Conservation (phyloP, 2,113 vertebrate genomes). For the Pundamilia nyererei region DNA sequence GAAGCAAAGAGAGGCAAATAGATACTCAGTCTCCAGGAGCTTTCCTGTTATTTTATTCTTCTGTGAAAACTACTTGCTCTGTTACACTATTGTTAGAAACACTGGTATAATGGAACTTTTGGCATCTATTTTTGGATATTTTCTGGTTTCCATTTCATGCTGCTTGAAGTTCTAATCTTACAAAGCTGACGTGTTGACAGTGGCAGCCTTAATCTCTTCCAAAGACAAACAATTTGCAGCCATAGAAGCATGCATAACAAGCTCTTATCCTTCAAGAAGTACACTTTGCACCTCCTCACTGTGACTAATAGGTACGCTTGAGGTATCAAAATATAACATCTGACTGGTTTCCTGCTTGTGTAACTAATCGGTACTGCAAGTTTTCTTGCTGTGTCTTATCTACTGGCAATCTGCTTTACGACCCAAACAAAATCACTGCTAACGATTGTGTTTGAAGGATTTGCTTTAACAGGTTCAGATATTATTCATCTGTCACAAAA, state of each 20-base stretch:
- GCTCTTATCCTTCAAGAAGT: not conserved
- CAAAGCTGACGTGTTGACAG: slow-evolving; percentile 1
- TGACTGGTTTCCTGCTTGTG: not conserved
- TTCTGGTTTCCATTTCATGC: slow-evolving; percentile 3
- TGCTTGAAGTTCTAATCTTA: not conserved
- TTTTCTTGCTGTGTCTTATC: not conserved
- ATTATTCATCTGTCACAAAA: not conserved
- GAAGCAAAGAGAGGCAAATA: not conserved
- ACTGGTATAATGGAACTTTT: not conserved
- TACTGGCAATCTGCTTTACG: not conserved
- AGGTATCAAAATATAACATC: not conserved
- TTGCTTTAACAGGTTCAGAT: not conserved
- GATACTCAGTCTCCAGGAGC: not conserved
- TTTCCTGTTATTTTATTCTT: not conserved
- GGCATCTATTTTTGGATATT: not conserved
- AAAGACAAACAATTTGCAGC: not conserved
- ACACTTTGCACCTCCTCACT: not conserved
- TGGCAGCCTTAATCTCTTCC: slow-evolving; percentile 1
- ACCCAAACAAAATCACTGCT: not conserved
- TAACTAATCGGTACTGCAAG: not conserved
- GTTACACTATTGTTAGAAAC: slow-evolving; percentile 9
- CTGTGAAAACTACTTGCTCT: not conserved
- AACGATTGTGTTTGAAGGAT: not conserved
- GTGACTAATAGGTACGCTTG: not conserved
- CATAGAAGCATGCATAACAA: not conserved